Conservation (phyloP, 2,888 invertebrate genomes). For the Hedya salicella region DNA sequence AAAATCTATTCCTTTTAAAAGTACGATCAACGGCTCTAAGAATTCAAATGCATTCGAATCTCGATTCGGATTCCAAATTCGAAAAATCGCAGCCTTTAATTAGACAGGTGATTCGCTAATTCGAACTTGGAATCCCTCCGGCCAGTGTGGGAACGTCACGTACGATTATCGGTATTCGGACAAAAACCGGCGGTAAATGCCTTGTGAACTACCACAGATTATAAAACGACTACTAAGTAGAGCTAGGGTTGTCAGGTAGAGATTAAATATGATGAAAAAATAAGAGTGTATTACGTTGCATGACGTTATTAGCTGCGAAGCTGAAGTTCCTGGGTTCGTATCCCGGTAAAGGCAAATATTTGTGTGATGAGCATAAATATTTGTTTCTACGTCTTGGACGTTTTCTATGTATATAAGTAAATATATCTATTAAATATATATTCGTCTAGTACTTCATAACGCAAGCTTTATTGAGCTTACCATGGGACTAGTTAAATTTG, state of each 20-base stretch:
- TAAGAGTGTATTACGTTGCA: neutral
- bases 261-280: neutral
- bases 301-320: too few species aligned
- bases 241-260: constrained; percentile 28
- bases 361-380: too few species aligned
- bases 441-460: too few species aligned
- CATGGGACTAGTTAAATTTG: too few species aligned
- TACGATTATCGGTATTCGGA: constrained; percentile 76
- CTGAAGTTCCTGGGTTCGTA: too few species aligned
- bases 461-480: too few species aligned
- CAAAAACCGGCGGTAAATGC: constrained; percentile 68
- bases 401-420: too few species aligned
- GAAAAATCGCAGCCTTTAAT: constrained; percentile 68
- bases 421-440: too few species aligned
- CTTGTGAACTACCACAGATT: constrained; percentile 46
- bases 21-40: constrained; percentile 5
- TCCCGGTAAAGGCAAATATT: too few species aligned
- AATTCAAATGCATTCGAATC: constrained; percentile 47
- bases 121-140: constrained; percentile 77
- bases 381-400: too few species aligned
- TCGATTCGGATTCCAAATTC: constrained; percentile 61
- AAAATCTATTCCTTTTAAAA: neutral
- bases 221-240: constrained; percentile 40
- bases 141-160: constrained; percentile 82
- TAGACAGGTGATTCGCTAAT: constrained; percentile 84